A percentile compares a stretch with the other conserved stretches of the same genome.
phyloP scores from a whole-genome alignment of 2,113 vertebrate species.

The Spea bombifrons region DNA sequence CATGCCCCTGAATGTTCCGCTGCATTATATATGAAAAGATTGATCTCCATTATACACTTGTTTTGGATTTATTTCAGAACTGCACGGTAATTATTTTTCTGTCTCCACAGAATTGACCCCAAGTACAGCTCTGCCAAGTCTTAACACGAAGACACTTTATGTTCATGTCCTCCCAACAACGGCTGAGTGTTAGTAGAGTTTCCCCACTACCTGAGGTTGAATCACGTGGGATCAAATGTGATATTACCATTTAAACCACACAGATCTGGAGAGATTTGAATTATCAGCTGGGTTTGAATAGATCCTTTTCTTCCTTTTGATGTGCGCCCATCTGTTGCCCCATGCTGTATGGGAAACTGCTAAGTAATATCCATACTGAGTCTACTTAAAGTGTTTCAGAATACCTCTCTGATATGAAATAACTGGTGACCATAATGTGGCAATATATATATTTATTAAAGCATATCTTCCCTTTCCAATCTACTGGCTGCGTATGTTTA shows the following conservation, averaged over 20 bases:
- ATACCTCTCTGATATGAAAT: no score
- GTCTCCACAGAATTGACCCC: conserved; percentile 3
- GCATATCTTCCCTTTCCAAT: no score
- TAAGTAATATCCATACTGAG: no score
- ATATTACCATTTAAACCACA: neutral
- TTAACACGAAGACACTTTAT: conserved; percentile 28
- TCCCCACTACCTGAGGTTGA: neutral
- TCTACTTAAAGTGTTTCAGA: no score
- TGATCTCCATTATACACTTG: no score
- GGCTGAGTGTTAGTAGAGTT: conserved; percentile 16
- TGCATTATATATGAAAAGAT: neutral
- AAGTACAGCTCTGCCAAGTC: neutral
- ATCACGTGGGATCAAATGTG: neutral
- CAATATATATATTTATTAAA: no score
- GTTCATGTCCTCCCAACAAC: conserved; percentile 29
- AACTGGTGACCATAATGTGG: no score
- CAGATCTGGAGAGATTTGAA: neutral
- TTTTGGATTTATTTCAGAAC: neutral
- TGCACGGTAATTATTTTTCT: neutral
- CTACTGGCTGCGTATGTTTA: no score
- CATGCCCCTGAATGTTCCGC: neutral
- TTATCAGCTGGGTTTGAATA: neutral
- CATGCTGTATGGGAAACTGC: no score
- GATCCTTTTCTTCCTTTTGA: neutral
- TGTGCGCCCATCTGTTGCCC: neutral